phyloP scores from a whole-genome alignment of 2,888 invertebrate species.

The Pseudoips prasinana region DNA sequence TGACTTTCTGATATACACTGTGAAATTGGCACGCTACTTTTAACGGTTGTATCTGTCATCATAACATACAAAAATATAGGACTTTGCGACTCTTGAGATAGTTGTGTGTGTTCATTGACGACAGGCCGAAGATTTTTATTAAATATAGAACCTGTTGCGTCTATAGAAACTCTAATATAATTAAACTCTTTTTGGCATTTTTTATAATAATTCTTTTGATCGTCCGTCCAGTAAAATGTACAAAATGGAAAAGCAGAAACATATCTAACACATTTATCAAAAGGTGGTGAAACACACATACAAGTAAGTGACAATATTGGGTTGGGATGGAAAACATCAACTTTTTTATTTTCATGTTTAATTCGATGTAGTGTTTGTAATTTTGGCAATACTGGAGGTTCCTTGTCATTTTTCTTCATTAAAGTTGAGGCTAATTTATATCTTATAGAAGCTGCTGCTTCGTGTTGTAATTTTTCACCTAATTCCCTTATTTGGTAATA shows the following conservation, averaged over 20 bases:
- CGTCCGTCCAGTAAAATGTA: slow-evolving; percentile 13
- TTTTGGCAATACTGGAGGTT: slow-evolving; percentile 13
- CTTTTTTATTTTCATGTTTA: slow-evolving; percentile 12
- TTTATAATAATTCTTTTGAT: slow-evolving; percentile 12
- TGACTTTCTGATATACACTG: slow-evolving; percentile 11
- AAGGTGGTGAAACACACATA: slow-evolving; percentile 10
- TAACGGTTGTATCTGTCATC: slow-evolving; percentile 11
- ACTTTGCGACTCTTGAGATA: slow-evolving; percentile 9
- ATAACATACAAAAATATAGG: slow-evolving; percentile 11
- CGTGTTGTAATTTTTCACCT: slow-evolving; percentile 12
- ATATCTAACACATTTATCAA: slow-evolving; percentile 12
- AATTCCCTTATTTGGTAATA: slow-evolving; percentile 12
- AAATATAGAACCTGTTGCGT: slow-evolving; percentile 14
- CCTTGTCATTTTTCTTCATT: slow-evolving; percentile 13
- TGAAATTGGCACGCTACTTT: slow-evolving; percentile 9
- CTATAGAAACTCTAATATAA: slow-evolving; percentile 8
- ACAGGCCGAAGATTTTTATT: slow-evolving; percentile 11
- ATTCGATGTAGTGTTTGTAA: slow-evolving; percentile 12
- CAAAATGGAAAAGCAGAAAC: slow-evolving; percentile 13
- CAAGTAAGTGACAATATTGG: slow-evolving; percentile 11
- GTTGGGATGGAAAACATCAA: slow-evolving; percentile 10
- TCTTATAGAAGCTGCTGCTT: slow-evolving; percentile 13
- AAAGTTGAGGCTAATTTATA: slow-evolving; percentile 13
- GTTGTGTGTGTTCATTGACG: slow-evolving; percentile 13
- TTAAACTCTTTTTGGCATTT: slow-evolving; percentile 7